Percentiles rank a stretch among this genome's conserved stretches.
Conservation (phyloP, 2,113 vertebrate species). For the Synodontis membranacea region DNA sequence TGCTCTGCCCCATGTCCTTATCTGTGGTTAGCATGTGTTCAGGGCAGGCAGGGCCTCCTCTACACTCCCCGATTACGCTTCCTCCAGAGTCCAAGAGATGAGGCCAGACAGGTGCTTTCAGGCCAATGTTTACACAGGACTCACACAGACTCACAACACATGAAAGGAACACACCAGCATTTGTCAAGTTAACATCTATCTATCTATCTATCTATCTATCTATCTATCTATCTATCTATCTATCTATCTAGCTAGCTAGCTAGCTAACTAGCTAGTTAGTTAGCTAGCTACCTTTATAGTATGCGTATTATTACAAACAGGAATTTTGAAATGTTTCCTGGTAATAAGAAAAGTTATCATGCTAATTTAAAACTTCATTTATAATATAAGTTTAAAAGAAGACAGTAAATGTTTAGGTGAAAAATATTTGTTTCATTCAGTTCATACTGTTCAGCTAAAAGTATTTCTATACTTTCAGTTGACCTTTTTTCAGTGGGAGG, state of each 20-base stretch:
- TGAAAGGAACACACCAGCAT: constrained; percentile 2
- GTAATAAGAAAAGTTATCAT: not conserved
- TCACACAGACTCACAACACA: not conserved
- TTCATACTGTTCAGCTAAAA: not conserved
- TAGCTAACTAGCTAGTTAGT: no score
- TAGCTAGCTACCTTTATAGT: no score
- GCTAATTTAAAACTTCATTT: not conserved
- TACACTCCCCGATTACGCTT: not conserved
- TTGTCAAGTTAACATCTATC: not conserved
- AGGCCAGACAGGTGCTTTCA: constrained; percentile 21
- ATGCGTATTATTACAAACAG: not conserved
- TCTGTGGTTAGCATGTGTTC: constrained; percentile 39
- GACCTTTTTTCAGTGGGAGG: not conserved
- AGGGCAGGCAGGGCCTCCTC: constrained; percentile 13
- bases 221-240: no score
- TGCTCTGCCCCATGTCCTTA: constrained; percentile 39
- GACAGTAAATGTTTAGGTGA: not conserved
- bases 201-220: constrained; percentile 1
- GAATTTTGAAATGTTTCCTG: not conserved
- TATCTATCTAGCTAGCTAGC: no score
- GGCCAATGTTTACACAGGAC: not conserved
- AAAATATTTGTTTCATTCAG: not conserved
- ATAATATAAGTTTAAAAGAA: not conserved
- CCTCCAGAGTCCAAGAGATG: constrained; percentile 11
- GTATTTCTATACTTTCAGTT: not conserved